phyloP scores from a whole-genome alignment of 2,888 invertebrate genomes.

The Epiblema foenella region DNA sequence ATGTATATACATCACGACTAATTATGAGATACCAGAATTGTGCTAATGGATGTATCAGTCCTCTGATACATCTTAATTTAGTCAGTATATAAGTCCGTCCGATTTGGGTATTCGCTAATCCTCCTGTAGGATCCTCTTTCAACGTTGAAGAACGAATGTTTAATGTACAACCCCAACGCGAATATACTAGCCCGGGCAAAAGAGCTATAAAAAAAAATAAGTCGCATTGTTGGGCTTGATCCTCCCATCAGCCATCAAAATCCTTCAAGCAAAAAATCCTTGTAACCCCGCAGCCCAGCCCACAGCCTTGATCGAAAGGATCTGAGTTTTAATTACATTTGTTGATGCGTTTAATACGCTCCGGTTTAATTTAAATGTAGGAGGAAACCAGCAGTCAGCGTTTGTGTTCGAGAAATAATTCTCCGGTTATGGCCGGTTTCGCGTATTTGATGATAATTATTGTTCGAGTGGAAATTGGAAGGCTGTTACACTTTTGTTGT shows the following conservation, averaged over 20 bases:
- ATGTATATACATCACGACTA: no score
- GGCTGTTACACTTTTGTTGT: no score
- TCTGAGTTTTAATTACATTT: constrained; percentile 34
- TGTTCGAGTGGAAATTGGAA: background rate
- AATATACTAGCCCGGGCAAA: no score
- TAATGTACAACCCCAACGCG: no score
- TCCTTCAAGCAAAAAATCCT: constrained; percentile 7
- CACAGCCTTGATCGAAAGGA: constrained; percentile 12
- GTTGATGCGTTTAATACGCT: constrained; percentile 36
- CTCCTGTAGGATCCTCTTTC: no score
- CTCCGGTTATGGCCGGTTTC: background rate
- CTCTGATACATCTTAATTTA: no score
- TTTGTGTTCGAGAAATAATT: background rate
- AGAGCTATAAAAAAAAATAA: background rate
- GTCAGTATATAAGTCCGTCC: no score
- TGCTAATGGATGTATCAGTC: no score
- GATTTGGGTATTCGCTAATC: no score
- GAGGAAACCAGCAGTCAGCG: constrained; percentile 6
- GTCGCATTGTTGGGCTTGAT: constrained; percentile 2
- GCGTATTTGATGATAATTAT: background rate
- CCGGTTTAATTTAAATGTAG: constrained; percentile 21
- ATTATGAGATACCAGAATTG: no score
- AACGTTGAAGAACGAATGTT: no score
- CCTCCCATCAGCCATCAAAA: constrained; percentile 1
- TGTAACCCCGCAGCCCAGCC: background rate